These are phyloP conservation scores for Cryptomyrus ogoouensis DNA, from an alignment of 2,113 vertebrate species.

Conservation along the genomic window DNA sequence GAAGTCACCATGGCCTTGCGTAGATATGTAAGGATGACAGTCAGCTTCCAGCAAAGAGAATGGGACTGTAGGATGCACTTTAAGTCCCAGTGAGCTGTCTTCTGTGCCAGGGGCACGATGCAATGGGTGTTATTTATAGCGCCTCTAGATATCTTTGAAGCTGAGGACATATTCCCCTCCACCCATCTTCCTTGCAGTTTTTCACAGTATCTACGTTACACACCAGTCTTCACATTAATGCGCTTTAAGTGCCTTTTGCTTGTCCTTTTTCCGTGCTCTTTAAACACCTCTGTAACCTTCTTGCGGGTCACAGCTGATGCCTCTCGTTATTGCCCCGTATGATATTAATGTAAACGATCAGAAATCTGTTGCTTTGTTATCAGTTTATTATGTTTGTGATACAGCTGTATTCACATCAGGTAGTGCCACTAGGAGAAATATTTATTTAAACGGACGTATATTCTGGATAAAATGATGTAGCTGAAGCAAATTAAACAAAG, in stretches of 20 bases:
- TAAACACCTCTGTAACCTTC: not conserved
- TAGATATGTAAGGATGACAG: not conserved
- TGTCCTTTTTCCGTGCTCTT: not conserved
- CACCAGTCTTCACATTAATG: not conserved
- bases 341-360: not conserved
- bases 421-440: not conserved
- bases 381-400: not conserved
- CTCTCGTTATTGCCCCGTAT: not conserved
- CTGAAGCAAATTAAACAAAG: not conserved
- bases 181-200: not conserved
- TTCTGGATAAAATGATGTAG: not conserved
- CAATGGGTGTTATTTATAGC: not conserved
- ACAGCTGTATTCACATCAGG: not conserved
- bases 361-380: not conserved
- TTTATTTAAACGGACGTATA: not conserved
- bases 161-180: not conserved
- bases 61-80: not conserved
- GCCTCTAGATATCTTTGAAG: not conserved
- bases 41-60: not conserved
- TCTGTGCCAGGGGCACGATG: not conserved
- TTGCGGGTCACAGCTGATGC: not conserved
- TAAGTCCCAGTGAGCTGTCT: not conserved
- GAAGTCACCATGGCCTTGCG: not conserved
- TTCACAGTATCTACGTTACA: not conserved
- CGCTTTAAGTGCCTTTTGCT: not conserved